Evolutionary conservation across 2,888 invertebrate species (phyloP).

Genomic region (Hirudinaria manillensis): DNA sequence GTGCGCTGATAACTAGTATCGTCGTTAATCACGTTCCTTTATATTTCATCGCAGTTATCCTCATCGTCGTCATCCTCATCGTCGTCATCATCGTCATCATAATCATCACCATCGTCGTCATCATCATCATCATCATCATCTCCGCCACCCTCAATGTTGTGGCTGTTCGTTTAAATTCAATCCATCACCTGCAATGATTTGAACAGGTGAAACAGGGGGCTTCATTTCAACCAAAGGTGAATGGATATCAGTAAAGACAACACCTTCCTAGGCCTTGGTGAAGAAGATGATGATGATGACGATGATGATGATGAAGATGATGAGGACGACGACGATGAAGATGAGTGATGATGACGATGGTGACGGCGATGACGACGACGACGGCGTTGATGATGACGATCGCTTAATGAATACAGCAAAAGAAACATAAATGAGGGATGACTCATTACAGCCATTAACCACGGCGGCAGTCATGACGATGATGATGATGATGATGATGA

Average conservation of each 20-base stretch:
- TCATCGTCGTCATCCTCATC: slow-evolving; percentile 27
- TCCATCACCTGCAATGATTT: no score
- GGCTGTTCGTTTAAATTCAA: no score
- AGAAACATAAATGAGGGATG: neutral
- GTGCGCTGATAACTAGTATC: no score
- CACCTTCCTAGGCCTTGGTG: no score
- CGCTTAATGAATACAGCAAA: neutral
- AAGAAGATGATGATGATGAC: slow-evolving; percentile 8
- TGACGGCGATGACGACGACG: slow-evolving; percentile 28
- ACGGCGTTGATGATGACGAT: slow-evolving; percentile 25
- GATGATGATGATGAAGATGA: slow-evolving; percentile 26
- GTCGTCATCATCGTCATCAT: slow-evolving; percentile 30
- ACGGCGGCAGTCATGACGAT: slow-evolving; percentile 21
- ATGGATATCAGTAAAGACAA: no score
- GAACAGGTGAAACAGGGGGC: no score
- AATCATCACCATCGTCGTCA: slow-evolving; percentile 27
- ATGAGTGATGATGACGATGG: slow-evolving; percentile 7
- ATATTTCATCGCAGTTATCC: neutral
- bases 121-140: slow-evolving; percentile 28
- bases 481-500: neutral
- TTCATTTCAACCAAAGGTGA: no score
- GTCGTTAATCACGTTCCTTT: no score
- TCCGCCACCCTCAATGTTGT: neutral
- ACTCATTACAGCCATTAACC: no score
- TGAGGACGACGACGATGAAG: slow-evolving; percentile 28